Evolutionary conservation across 1,140 invertebrate genomes (phyloP), one percentile per base, ranked within the genome.

Genomic region (Drosophila sturtevanti): DNA sequence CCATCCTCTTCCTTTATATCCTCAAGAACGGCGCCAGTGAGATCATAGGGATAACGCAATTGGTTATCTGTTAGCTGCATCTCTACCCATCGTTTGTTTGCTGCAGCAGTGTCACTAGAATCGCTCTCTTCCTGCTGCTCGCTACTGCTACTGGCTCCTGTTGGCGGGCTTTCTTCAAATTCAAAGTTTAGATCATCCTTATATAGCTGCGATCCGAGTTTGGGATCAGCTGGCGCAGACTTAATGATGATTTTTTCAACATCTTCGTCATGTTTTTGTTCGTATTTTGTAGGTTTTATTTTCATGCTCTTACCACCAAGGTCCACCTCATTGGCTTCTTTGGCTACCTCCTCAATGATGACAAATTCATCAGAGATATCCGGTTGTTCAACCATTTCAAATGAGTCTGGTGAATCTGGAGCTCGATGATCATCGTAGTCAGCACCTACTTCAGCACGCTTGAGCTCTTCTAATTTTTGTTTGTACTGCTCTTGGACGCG

Each of bases 1-100:
- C 95, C 95, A 91, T 98, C 97, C 90, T 97, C 96, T 92, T 98
- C 97, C 92, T 97, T 97, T 54, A 98, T 97, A 84, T 98, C 97
- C 92, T 98, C 97, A 22, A 98, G 91, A n/a, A 96, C 96, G 14
- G 95, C 95, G 63, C 96, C 93, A 79, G 96, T 95, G 71, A 96
- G 96, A 54, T 95, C 95, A 77, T 94, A 94, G 0, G 93, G 93
- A 69, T 95, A 94, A 5, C 94, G 92, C 16, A 94, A 92, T 90
- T 95, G 94, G 16, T 94, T 94, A 58, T 95, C 94, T 5, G 94
- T 94, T 75, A 97, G 96, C 74, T 97, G 96, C 95, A 97, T 96
- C 92, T 97, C 96, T 54, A 97, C 95, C 97, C 97, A 98, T 64
- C 96, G 96, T 85, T 96, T 97, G 59, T 96, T 95, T 5, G 95